phyloP scores from a whole-genome alignment of 2,797 vertebrate genomes.

The Triplophysa yarkandensis region DNA sequence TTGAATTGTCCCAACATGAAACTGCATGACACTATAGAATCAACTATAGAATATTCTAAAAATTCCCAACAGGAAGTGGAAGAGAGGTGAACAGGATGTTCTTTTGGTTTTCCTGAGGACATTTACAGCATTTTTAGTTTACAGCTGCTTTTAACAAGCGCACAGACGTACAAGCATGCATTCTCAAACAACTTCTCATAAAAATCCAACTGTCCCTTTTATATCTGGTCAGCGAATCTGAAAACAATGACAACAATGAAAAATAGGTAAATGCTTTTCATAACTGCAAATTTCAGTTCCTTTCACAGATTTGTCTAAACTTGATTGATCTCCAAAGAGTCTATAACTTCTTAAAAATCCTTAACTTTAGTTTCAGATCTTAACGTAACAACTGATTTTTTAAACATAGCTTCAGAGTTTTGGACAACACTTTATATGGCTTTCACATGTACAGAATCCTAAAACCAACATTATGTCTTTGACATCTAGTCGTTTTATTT shows the following conservation, averaged over 20 bases:
- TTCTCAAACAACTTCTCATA: neutral
- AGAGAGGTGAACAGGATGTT: conserved; percentile 35
- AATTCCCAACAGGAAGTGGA: conserved; percentile 33
- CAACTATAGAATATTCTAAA: conserved; percentile 2
- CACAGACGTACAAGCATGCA: neutral
- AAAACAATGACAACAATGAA: conserved; percentile 25
- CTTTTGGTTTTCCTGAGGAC: conserved; percentile 29
- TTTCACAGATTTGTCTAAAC: too few species aligned
- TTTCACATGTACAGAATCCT: neutral
- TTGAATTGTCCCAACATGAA: neutral
- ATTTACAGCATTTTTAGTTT: conserved; percentile 6
- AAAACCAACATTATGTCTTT: neutral
- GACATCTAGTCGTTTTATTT: neutral
- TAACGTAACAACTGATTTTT: too few species aligned
- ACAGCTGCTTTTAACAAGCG: neutral
- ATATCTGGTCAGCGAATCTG: conserved; percentile 23
- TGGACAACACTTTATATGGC: neutral
- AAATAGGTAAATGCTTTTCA: neutral
- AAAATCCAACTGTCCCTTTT: conserved; percentile 51
- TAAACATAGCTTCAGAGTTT: conserved; percentile 7
- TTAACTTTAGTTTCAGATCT: neutral
- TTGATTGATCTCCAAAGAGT: neutral
- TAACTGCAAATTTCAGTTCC: neutral
- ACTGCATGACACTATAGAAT: conserved; percentile 6
- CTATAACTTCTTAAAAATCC: neutral